phyloP scores from a whole-genome alignment of 1,140 invertebrate genomes.

The Drosophila aff. region DNA sequence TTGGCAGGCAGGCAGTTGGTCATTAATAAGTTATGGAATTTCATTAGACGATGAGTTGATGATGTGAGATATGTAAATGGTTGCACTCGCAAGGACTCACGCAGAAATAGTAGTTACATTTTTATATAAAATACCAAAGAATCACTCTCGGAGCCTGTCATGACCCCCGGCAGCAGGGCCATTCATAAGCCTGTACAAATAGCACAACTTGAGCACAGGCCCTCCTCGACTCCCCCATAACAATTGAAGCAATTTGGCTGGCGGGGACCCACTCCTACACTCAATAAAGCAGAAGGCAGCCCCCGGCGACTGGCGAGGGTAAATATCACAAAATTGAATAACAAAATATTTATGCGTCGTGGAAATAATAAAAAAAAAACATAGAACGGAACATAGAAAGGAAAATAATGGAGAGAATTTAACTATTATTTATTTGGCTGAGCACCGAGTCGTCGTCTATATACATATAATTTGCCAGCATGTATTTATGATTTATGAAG shows the following conservation, averaged over 20 bases:
- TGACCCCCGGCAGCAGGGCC: not conserved
- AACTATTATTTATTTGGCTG: conserved; percentile 77
- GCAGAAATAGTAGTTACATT: too few species aligned
- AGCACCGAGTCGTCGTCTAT: conserved; percentile 45
- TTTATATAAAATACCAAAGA: not conserved
- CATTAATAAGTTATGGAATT: conserved; percentile 46
- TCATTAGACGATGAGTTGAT: conserved; percentile 32
- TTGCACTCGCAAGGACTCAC: not conserved
- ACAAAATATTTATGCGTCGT: conserved; percentile 68
- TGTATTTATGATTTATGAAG: conserved; percentile 80
- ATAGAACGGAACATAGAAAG: conserved; percentile 2
- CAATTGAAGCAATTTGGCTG: conserved; percentile 67
- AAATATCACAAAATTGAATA: conserved; percentile 79
- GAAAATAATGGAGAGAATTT: conserved; percentile 59
- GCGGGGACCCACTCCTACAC: conserved; percentile 8
- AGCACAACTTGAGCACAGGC: conserved; percentile 44
- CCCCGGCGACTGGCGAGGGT: conserved; percentile 39
- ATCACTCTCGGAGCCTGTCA: not conserved
- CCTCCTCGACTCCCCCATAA: conserved; percentile 39
- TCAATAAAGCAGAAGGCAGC: conserved; percentile 33
- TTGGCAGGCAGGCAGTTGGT: not conserved
- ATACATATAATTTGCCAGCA: conserved; percentile 76
- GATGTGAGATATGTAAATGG: conserved; percentile 20
- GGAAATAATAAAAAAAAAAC: not conserved
- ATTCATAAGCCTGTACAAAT: conserved; percentile 34